These are phyloP conservation scores for Cancer borealis DNA, from an alignment of 2,888 invertebrate genomes.

Conservation along the genomic window DNA sequence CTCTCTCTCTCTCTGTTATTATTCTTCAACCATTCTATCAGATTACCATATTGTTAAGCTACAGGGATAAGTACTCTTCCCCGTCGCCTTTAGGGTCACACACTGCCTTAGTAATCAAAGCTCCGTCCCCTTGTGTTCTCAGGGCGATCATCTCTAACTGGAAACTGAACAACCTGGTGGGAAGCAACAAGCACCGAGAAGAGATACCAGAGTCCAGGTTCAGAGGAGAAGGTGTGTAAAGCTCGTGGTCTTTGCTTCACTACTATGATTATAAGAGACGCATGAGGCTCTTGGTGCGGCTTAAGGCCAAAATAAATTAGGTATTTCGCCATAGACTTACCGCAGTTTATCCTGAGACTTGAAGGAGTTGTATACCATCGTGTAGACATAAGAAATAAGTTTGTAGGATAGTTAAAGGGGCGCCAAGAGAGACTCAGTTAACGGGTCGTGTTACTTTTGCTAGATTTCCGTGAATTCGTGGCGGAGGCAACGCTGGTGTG, in stretches of 20 bases:
- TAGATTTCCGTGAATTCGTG: constrained; percentile 58
- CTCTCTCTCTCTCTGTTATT: too few relatives aligned
- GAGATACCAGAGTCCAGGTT: constrained; percentile 42
- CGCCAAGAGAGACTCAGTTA: background rate
- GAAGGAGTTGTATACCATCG: too few relatives aligned
- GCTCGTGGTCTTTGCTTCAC: background rate
- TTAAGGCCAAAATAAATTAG: too few relatives aligned
- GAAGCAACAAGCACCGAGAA: constrained; percentile 37
- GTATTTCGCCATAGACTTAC: too few relatives aligned
- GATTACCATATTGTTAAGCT: too few relatives aligned
- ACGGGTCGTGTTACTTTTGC: background rate
- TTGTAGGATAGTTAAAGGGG: background rate
- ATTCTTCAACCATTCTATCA: too few relatives aligned
- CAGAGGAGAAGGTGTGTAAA: constrained; percentile 37
- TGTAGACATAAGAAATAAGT: background rate
- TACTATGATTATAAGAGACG: background rate
- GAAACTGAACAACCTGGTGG: constrained; percentile 44
- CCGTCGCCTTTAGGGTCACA: background rate
- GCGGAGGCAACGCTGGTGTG: constrained; percentile 23
- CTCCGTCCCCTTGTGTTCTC: background rate
- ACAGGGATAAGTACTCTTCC: background rate
- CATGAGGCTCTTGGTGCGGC: background rate
- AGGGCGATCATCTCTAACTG: constrained; percentile 50
- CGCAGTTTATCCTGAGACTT: too few relatives aligned
- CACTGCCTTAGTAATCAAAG: background rate